A percentile compares a stretch with the other conserved stretches of the same genome.
phyloP scores from a whole-genome alignment of 2,113 vertebrate genomes.

The Charina bottae region DNA sequence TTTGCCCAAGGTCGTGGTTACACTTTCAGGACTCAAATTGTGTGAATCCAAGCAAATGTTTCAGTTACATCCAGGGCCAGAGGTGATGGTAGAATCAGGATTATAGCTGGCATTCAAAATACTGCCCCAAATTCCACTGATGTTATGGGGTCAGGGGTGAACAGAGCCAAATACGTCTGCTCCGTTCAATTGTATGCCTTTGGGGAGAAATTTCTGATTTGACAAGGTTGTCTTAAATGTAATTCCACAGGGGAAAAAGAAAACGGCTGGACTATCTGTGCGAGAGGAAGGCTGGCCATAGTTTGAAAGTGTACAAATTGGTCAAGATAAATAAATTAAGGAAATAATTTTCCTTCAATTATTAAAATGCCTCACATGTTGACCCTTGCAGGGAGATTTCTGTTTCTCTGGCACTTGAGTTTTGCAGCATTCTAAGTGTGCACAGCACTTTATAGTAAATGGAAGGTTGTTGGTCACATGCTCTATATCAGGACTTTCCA shows the following conservation, averaged over 20 bases:
- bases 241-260: not conserved
- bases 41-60: slow-evolving; percentile 16
- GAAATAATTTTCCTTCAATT: not conserved
- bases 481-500: no score
- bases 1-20: not conserved
- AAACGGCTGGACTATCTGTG: not conserved
- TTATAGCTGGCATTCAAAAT: not conserved
- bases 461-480: not conserved
- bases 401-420: not conserved
- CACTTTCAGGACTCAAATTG: slow-evolving; percentile 4
- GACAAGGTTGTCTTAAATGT: not conserved
- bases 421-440: not conserved
- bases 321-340: no score
- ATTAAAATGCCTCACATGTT: not conserved
- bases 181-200: not conserved
- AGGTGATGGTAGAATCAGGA: not conserved
- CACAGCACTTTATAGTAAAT: not conserved
- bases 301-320: not conserved
- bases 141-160: not conserved
- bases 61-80: not conserved
- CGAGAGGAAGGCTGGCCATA: not conserved
- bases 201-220: not conserved
- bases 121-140: not conserved
- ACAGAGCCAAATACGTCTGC: not conserved
- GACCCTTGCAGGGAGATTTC: not conserved